Percentiles rank a stretch among this genome's conserved stretches.
Evolutionary conservation across 2,797 vertebrate species (phyloP).

Genomic region (Phylloscopus collybita): DNA sequence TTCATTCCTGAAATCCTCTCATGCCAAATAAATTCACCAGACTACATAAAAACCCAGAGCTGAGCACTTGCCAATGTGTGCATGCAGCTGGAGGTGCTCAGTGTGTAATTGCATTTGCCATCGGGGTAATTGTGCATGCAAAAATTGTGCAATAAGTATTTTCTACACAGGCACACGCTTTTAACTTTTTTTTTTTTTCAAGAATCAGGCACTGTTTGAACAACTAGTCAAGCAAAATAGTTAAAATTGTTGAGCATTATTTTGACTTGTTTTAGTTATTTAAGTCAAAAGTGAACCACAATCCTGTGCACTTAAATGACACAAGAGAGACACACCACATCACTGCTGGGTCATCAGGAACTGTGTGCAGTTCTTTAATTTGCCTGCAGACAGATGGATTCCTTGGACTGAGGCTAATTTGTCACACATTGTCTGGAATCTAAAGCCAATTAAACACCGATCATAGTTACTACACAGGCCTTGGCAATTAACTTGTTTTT

Average conservation of each 20-base stretch:
- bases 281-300: background rate
- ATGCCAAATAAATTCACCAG: background rate
- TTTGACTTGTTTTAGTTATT: conserved; percentile 4
- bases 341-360: conserved; percentile 24
- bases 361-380: conserved; percentile 5
- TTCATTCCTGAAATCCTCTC: background rate
- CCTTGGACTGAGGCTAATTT: conserved; percentile 51
- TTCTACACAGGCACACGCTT: background rate
- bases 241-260: background rate
- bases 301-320: background rate
- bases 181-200: background rate
- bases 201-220: background rate
- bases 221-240: background rate
- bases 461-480: background rate
- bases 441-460: conserved; percentile 39
- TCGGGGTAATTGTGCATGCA: conserved; percentile 48
- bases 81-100: background rate
- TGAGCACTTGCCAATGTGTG: conserved; percentile 18
- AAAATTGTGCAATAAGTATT: conserved; percentile 26
- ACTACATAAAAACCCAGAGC: background rate
- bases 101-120: conserved; percentile 53
- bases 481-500: conserved; percentile 36
- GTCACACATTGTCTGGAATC: conserved; percentile 19
- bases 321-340: background rate
- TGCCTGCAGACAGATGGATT: conserved; percentile 24